Base-by-base conservation (phyloP, 2,888 invertebrate species). In the Acleris literana region DNA sequence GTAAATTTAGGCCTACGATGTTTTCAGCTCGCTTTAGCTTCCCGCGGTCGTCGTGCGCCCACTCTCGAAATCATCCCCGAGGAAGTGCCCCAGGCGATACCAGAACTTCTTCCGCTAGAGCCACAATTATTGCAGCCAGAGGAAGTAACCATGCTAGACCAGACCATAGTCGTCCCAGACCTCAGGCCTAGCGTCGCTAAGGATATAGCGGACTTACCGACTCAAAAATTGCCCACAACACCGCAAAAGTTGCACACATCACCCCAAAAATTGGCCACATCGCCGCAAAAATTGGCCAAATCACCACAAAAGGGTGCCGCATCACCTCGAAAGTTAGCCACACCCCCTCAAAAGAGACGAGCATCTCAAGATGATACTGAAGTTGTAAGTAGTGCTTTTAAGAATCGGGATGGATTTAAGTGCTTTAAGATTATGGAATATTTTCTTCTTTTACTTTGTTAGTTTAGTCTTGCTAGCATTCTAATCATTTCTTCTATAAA, bases 191-290 rank as follows among this genome's bases (percentile, higher is more conserved):
- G 70, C 17, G 68, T 68, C 1, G 68, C 60, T 3, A 62, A 76
- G 25, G 87, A 87, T 48, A 76, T 86, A 60, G 66, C 81, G 0
- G 82, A 87, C 0, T 63, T 87, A 59, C 80, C 79, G 0, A 89
- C 90, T 11, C 91, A 90, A 68, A 83, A 82, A 39, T 58, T 90
- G 20, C 71, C 5, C 6, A 46, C 46, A 46, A 7, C 46, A 2
- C n/a, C 16, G n/a, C 16, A n/a, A 5, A 46, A 7, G 6, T 17
- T n/a, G n/a, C 6, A 13, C 5, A 44, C n/a, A n/a, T n/a, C 44
- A 16, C 2, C 16, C 2, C 16, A n/a, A n/a, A 44, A n/a, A 16
- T 6, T n/a, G n/a, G n/a, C 5, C 16, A 44, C n/a, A n/a, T n/a
- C n/a, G 16, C n/a, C 44, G 16, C 44, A 44, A 6, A 44, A 44